These are phyloP conservation scores for Acrocephalus scirpaceus DNA, from an alignment of 2,797 vertebrate genomes.

Conservation along the genomic window DNA sequence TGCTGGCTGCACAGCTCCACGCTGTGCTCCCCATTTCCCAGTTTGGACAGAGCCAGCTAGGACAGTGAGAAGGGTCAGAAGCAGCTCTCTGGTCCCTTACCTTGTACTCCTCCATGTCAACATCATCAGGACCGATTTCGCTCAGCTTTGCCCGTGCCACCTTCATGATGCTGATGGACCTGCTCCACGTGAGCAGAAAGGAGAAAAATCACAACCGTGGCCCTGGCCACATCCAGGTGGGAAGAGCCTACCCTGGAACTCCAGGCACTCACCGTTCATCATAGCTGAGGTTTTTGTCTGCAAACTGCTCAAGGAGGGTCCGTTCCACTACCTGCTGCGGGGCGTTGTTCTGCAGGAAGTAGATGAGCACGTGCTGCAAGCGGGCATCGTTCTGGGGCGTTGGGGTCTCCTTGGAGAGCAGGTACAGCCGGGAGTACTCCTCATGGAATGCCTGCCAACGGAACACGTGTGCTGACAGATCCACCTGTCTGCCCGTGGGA, in stretches of 20 bases:
- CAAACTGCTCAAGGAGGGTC: constrained; percentile 95
- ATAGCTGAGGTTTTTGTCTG: constrained; percentile 94
- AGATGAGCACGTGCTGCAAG: constrained; percentile 91
- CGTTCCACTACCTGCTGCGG: constrained; percentile 91
- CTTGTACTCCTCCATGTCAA: constrained; percentile 97
- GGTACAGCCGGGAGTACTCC: constrained; percentile 78
- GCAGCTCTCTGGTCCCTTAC: constrained; percentile 63
- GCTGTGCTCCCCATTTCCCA: rapidly evolving
- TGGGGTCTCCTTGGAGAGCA: constrained; percentile 87
- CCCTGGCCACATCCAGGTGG: rapidly evolving
- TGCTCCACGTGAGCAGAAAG: constrained; percentile 31
- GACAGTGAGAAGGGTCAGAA: no score
- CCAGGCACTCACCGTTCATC: constrained; percentile 85
- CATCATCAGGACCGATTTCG: constrained; percentile 92
- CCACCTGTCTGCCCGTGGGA: rapidly evolving
- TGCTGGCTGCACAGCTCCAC: not conserved
- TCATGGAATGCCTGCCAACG: not conserved
- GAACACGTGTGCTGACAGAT: rapidly evolving
- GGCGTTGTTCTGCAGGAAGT: constrained; percentile 93
- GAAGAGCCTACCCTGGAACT: not conserved
- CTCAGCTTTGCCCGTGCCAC: constrained; percentile 91
- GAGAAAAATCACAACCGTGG: not conserved
- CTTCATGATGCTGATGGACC: constrained; percentile 96
- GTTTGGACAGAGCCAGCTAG: not conserved
- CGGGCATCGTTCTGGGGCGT: constrained; percentile 87